A percentile compares a stretch with the other conserved stretches of the same genome.
Conservation (phyloP, 2,113 vertebrate genomes). For the Ibidorhyncha struthersii region DNA sequence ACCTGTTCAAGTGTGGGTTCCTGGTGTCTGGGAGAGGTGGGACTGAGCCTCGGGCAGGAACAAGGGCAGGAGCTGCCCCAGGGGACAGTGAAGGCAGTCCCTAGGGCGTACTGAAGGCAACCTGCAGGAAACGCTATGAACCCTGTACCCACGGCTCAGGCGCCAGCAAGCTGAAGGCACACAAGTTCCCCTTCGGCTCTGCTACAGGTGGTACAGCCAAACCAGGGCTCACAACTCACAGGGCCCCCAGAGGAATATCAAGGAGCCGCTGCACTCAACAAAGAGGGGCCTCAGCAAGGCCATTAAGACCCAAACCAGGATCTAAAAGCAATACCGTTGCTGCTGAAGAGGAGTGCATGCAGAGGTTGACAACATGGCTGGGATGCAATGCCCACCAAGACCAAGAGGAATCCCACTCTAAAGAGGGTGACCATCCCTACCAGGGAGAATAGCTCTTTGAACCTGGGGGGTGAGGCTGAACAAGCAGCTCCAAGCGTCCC, state of each 20-base stretch:
- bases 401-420: not conserved
- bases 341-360: not conserved
- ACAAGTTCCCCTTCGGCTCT: not conserved
- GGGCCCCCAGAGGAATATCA: not conserved
- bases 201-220: accelerated
- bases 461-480: not conserved
- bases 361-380: accelerated
- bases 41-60: not conserved
- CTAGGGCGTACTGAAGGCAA: not conserved
- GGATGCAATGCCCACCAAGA: not conserved
- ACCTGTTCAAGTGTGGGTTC: not conserved
- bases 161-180: not conserved
- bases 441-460: not conserved
- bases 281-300: not conserved
- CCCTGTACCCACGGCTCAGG: too few relatives aligned
- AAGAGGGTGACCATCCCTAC: not conserved
- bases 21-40: not conserved
- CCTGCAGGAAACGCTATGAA: not conserved
- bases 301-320: not conserved
- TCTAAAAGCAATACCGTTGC: accelerated
- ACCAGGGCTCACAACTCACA: not conserved
- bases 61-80: not conserved
- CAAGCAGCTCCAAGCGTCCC: not conserved
- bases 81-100: not conserved
- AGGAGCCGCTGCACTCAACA: not conserved